Evolutionary conservation across 2,113 vertebrate genomes (phyloP), one percentile per base, ranked within the genome.

Genomic region (Rafetus swinhoei): DNA sequence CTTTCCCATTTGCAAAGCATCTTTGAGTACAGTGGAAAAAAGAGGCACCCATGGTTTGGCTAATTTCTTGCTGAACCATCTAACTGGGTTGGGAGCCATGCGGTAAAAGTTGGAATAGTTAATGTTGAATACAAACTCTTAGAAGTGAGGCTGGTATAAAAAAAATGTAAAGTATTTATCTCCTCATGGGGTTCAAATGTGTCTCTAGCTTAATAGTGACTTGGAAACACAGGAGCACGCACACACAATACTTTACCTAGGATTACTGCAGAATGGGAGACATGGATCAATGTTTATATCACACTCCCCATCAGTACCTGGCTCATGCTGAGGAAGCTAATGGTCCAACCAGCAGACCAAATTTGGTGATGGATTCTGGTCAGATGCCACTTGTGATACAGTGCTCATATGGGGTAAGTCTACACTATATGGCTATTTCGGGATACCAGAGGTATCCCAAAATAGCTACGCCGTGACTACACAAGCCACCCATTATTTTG

Each of bases 21-120:
- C n/a, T 56, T 81, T 35, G n/a, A 81, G 35, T n/a, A 81, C 13
- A 39, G 10, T 3, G 16, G 7, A 1, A 3, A 2, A 69, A 85
- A 50, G 5, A 14, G 12, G 2, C 2, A 85, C 5, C 2, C 6
- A 7, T 21, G 1, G 50, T 12, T 21, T 81, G 29, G 4, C 9
- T 9, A 60, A 24, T 57, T 90, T 88, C 29, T 90, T 94, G 52
- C 29, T 35, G 29, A 55, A 85, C 60, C 39, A 90, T 69, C 74
- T 29, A 18, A 21, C 25, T 10, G 53, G 35, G 2, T 57, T 60
- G 32, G 72, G 32, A 92, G 86, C 1, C 8, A 2, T 52, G 9
- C 79, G 27, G 9, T 79, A 53, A 25, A 90, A 90, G 87, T 82
- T 1, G 27, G 27, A 53, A 18, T 18, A 52, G 32, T 29, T 3